phyloP scores from a whole-genome alignment of 1,140 invertebrate genomes.

The Macrotrachela quadricornifera region DNA sequence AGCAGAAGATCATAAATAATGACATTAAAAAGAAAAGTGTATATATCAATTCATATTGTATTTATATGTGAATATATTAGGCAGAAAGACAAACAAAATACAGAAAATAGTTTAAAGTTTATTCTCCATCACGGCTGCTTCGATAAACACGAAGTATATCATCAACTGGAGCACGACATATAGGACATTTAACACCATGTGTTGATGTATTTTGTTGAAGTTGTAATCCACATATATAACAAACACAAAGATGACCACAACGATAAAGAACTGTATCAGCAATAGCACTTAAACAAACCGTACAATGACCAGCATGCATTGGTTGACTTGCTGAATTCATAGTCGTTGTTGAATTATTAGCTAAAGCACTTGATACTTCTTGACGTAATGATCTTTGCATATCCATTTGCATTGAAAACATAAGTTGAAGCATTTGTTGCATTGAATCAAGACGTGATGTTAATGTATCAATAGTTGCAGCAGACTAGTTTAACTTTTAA shows the following conservation, averaged over 20 bases:
- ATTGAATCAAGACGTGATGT: no score
- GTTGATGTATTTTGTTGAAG: slow-evolving; percentile 11
- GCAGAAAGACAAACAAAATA: no score
- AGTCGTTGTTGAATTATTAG: background rate
- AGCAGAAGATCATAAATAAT: no score
- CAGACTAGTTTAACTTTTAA: no score
- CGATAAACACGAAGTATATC: slow-evolving; percentile 25
- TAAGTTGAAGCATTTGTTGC: slow-evolving; percentile 21
- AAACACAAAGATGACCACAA: slow-evolving; percentile 29
- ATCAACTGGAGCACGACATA: slow-evolving; percentile 27
- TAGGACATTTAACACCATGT: slow-evolving; percentile 16
- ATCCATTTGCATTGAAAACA: slow-evolving; percentile 25
- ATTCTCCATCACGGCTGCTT: slow-evolving; percentile 11
- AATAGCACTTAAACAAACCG: slow-evolving; percentile 22
- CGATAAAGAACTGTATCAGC: slow-evolving; percentile 27
- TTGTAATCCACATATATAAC: slow-evolving; percentile 20
- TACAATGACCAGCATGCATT: slow-evolving; percentile 20
- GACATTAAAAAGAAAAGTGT: no score
- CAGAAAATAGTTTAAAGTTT: no score
- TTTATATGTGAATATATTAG: no score
- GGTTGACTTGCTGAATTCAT: slow-evolving; percentile 9
- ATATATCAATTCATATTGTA: no score
- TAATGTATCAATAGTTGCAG: no score
- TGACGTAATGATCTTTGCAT: slow-evolving; percentile 26
- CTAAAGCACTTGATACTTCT: slow-evolving; percentile 15